These are phyloP conservation scores for Hapalemur alaotrensis DNA, from an alignment of 2,797 vertebrate genomes.

Conservation along the genomic window DNA sequence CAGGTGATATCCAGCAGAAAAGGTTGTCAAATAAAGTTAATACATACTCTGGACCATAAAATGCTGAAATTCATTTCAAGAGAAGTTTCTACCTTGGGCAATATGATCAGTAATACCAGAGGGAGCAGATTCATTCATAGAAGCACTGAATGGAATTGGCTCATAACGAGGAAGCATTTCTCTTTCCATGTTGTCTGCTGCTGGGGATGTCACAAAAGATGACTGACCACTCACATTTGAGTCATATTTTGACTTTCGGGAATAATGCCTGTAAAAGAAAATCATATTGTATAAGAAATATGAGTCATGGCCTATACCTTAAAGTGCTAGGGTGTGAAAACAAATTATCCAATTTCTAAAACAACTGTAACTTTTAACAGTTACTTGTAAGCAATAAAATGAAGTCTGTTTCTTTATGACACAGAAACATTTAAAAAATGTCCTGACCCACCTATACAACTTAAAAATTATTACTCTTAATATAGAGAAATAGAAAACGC, in stretches of 20 bases:
- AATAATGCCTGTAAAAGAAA: conserved; percentile 81
- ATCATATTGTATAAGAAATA: conserved; percentile 17
- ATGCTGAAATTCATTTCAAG: conserved; percentile 77
- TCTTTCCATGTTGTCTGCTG: conserved; percentile 80
- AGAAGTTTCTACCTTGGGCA: conserved; percentile 82
- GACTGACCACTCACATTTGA: conserved; percentile 74
- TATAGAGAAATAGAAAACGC: neutral
- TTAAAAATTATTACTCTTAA: neutral
- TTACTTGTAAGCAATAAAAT: conserved; percentile 31
- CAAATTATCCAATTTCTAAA: conserved; percentile 14
- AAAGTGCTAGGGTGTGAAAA: neutral
- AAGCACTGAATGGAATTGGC: conserved; percentile 87
- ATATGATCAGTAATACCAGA: conserved; percentile 85
- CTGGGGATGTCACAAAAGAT: conserved; percentile 71
- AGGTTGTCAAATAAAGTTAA: conserved; percentile 75
- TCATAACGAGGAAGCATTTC: conserved; percentile 81
- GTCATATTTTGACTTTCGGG: conserved; percentile 82
- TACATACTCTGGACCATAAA: conserved; percentile 79
- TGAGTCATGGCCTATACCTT: neutral
- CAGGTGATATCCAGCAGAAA: conserved; percentile 69
- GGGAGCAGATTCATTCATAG: conserved; percentile 88
- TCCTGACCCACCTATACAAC: neutral
- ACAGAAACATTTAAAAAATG: conserved; percentile 8
- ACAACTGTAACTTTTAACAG: conserved; percentile 9
- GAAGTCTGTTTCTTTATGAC: neutral